Percentiles rank a stretch among this genome's conserved stretches.
Conservation (phyloP, 2,888 invertebrate genomes). For the Drosophila anomalata region DNA sequence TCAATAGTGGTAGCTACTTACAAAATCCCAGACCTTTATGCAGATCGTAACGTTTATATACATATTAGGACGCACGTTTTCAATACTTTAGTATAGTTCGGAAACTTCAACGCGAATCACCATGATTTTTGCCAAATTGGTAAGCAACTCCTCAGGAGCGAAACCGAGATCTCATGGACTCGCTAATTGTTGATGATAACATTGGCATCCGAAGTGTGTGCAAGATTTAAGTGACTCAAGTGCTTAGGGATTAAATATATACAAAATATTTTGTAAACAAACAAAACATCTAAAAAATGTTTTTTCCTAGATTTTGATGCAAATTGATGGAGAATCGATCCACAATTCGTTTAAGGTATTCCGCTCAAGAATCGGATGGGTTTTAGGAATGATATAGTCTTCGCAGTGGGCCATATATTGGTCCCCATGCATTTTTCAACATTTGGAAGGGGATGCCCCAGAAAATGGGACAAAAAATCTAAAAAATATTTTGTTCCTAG, state of each 20-base stretch:
- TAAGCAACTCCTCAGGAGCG: constrained; percentile 54
- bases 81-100: constrained; percentile 72
- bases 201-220: constrained; percentile 46
- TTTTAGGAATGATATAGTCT: too few species aligned
- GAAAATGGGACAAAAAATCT: too few species aligned
- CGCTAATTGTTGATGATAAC: constrained; percentile 15
- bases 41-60: constrained; percentile 62
- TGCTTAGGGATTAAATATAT: not conserved
- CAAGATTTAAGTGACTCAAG: constrained; percentile 7
- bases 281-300: too few species aligned
- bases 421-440: too few species aligned
- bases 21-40: constrained; percentile 44
- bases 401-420: too few species aligned
- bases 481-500: too few species aligned
- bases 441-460: too few species aligned
- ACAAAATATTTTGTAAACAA: not conserved
- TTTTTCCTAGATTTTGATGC: too few species aligned
- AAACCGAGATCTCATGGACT: not conserved
- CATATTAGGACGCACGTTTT: constrained; percentile 42
- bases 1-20: constrained; percentile 37
- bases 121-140: constrained; percentile 79
- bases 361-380: too few species aligned
- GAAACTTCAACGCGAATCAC: constrained; percentile 73
- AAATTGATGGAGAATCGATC: too few species aligned
- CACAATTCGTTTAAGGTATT: too few species aligned